Percentiles rank a stretch among this genome's conserved stretches.
Evolutionary conservation across 2,797 vertebrate genomes (phyloP).

Genomic region (Okamejei kenojei): DNA sequence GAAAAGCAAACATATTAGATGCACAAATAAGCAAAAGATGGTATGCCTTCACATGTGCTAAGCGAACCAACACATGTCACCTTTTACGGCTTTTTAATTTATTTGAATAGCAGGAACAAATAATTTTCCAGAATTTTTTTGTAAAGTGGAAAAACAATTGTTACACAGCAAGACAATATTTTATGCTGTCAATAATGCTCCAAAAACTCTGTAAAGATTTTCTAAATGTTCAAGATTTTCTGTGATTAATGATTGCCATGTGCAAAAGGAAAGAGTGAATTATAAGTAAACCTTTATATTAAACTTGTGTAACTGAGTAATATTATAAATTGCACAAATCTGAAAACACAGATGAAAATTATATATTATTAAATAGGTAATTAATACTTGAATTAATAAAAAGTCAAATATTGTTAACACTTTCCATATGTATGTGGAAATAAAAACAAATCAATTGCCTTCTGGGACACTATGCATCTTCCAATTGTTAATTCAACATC

Average conservation of each 20-base stretch:
- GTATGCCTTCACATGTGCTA: not conserved
- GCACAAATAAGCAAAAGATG: not conserved
- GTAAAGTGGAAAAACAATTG: not conserved
- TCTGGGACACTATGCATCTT: not conserved
- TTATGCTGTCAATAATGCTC: not conserved
- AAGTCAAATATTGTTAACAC: no score
- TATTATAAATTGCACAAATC: not conserved
- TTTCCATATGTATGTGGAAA: not conserved
- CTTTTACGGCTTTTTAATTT: slow-evolving; percentile 16
- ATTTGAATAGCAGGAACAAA: not conserved
- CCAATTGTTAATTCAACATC: not conserved
- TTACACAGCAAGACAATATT: not conserved
- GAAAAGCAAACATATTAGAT: not conserved
- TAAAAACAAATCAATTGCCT: not conserved
- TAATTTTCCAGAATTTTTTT: not conserved
- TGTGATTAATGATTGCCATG: not conserved
- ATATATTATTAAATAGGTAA: not conserved
- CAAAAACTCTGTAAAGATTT: not conserved
- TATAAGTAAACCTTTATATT: not conserved
- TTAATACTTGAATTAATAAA: not conserved
- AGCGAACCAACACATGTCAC: not conserved
- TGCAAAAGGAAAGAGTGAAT: not conserved
- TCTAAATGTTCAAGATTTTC: no score
- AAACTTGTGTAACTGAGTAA: not conserved
- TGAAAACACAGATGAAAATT: not conserved